A percentile compares a stretch with the other conserved stretches of the same genome.
Evolutionary conservation across 2,888 invertebrate species (phyloP).

Genomic region (Torymus texanus): DNA sequence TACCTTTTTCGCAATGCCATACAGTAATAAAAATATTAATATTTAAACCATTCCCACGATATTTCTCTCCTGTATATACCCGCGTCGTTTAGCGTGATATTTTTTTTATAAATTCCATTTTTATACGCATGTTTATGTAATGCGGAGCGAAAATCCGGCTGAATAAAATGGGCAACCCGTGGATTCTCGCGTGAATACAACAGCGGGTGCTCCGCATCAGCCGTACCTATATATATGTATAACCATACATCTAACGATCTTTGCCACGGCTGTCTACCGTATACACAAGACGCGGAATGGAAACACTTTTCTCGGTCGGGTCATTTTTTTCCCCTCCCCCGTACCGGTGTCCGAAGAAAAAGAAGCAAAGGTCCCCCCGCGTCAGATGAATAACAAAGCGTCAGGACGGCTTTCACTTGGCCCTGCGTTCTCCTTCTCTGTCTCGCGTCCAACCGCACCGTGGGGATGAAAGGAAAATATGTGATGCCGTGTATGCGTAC

Average conservation of each 20-base stretch:
- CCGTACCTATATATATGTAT: background rate
- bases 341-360: background rate
- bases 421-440: background rate
- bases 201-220: slow-evolving; percentile 9
- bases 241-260: background rate
- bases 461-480: slow-evolving; percentile 35
- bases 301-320: slow-evolving; percentile 31
- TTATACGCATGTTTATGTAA: slow-evolving; percentile 29
- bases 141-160: slow-evolving; percentile 15
- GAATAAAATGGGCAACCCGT: slow-evolving; percentile 27
- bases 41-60: too few relatives aligned
- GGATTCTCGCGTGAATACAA: slow-evolving; percentile 17
- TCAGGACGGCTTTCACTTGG: background rate
- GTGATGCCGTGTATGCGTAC: background rate
- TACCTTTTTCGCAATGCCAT: too few relatives aligned
- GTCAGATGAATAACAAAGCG: slow-evolving; percentile 40
- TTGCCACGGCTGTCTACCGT: background rate
- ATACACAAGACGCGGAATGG: slow-evolving; percentile 15
- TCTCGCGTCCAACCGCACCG: background rate
- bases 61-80: too few relatives aligned
- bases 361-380: slow-evolving; percentile 8
- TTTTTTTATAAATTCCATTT: slow-evolving; percentile 29
- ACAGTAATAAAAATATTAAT: too few relatives aligned
- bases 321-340: slow-evolving; percentile 25
- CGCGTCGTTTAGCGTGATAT: background rate